phyloP scores from a whole-genome alignment of 2,888 invertebrate genomes.

The Syrista parreyssii region DNA sequence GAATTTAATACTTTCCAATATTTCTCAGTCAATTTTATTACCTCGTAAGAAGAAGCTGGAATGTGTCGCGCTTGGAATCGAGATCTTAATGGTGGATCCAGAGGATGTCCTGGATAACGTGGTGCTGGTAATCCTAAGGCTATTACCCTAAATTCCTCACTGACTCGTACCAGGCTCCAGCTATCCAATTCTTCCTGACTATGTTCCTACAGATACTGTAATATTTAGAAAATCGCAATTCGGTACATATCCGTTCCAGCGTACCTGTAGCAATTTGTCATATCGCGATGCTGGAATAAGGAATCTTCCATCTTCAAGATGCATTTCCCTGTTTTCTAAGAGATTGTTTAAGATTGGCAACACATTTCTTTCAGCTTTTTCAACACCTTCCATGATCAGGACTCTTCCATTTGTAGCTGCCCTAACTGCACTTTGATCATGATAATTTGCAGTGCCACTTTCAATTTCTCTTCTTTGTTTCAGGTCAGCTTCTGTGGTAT shows the following conservation, averaged over 20 bases:
- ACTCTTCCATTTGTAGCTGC: conserved; percentile 91
- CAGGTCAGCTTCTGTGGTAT: conserved; percentile 96
- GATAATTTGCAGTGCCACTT: conserved; percentile 87
- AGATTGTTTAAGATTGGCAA: conserved; percentile 95
- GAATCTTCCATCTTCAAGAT: conserved; percentile 95
- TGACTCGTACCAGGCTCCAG: conserved; percentile 92
- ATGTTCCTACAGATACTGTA: conserved; percentile 73
- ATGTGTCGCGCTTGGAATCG: conserved; percentile 94
- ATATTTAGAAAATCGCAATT: neutral
- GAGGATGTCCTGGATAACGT: conserved; percentile 88
- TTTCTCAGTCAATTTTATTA: conserved; percentile 55
- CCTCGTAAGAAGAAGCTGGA: conserved; percentile 75
- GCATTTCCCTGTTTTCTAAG: conserved; percentile 97
- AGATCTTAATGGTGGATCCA: conserved; percentile 95
- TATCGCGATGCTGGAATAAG: conserved; percentile 90
- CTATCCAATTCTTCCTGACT: conserved; percentile 80
- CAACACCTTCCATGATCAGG: conserved; percentile 93
- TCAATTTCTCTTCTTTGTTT: conserved; percentile 95
- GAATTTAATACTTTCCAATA: neutral
- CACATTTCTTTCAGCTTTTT: conserved; percentile 97
- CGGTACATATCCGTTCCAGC: neutral
- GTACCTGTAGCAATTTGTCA: conserved; percentile 86
- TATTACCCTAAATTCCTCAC: conserved; percentile 92
- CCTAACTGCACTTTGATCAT: conserved; percentile 95
- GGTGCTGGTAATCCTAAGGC: conserved; percentile 93